Evolutionary conservation across 1,140 invertebrate genomes (phyloP).

Genomic region (Adelges cooleyi): DNA sequence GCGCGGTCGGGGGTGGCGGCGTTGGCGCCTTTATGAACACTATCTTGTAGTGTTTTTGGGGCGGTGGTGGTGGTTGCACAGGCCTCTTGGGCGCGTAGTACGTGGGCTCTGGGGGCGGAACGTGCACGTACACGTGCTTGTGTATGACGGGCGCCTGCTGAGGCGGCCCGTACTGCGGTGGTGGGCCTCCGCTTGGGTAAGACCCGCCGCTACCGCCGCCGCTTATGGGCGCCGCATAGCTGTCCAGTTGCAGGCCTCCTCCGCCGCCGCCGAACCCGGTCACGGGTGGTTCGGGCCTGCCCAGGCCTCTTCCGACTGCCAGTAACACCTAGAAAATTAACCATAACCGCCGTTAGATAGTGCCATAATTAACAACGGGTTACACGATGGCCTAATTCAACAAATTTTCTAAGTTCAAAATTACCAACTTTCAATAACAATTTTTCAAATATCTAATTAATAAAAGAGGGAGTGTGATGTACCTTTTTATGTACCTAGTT

Average conservation of each 20-base stretch:
- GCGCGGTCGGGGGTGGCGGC: constrained; percentile 61
- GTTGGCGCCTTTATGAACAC: constrained; percentile 79
- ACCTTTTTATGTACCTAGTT: no score
- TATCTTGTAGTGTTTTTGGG: constrained; percentile 80
- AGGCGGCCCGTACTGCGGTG: constrained; percentile 57
- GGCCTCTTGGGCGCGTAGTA: constrained; percentile 45
- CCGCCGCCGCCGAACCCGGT: constrained; percentile 28
- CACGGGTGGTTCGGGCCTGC: constrained; percentile 32
- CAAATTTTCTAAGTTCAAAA: no score
- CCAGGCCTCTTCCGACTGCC: constrained; percentile 32
- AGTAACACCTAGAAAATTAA: constrained; percentile 30
- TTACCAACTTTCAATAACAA: no score
- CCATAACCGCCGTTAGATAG: no score
- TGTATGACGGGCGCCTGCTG: constrained; percentile 61
- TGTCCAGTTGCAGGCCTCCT: constrained; percentile 33
- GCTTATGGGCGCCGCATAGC: constrained; percentile 35
- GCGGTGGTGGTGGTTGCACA: constrained; percentile 43
- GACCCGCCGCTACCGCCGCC: constrained; percentile 37
- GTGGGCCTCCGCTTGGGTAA: constrained; percentile 44
- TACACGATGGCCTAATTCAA: no score
- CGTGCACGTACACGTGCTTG: constrained; percentile 76
- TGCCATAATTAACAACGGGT: no score
- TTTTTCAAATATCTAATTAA: no score
- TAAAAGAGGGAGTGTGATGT: no score
- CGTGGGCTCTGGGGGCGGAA: constrained; percentile 69